Percentiles rank a stretch among this genome's conserved stretches.
Conservation (phyloP, 1,140 invertebrate genomes). For the Bombus difficillimus region DNA sequence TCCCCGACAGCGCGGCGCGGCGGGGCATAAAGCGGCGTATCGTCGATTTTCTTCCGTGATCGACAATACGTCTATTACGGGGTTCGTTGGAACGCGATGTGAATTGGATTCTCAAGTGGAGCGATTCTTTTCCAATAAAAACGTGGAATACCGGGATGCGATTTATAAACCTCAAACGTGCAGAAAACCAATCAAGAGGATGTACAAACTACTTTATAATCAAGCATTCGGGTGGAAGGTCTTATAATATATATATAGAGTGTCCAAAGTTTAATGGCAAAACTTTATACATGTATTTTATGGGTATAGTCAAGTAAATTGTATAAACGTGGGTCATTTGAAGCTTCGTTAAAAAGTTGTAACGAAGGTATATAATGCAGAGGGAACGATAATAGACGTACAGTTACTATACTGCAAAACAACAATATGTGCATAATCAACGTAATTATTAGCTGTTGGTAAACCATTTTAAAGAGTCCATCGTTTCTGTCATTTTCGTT, state of each 20-base stretch:
- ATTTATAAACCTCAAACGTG: neutral
- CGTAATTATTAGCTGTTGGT: no score
- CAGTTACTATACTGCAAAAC: neutral
- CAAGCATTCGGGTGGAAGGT: neutral
- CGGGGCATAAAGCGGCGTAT: neutral
- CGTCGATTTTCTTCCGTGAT: constrained; percentile 16
- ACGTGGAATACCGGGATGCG: neutral
- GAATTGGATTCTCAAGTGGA: neutral
- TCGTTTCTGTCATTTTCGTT: no score
- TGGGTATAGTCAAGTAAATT: no score
- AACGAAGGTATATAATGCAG: neutral
- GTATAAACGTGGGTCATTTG: neutral
- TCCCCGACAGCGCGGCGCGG: neutral
- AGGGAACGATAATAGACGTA: neutral
- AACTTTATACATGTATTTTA: no score
- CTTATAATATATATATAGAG: neutral
- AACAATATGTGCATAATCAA: neutral
- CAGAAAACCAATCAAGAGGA: neutral
- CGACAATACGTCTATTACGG: constrained; percentile 8
- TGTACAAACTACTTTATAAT: neutral
- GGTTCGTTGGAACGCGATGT: neutral
- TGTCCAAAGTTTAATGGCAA: no score
- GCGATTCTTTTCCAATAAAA: neutral
- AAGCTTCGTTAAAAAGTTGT: neutral
- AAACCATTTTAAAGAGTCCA: no score